Evolutionary conservation across 2,888 invertebrate species (phyloP).

Genomic region (Habrosyne pyritoides): DNA sequence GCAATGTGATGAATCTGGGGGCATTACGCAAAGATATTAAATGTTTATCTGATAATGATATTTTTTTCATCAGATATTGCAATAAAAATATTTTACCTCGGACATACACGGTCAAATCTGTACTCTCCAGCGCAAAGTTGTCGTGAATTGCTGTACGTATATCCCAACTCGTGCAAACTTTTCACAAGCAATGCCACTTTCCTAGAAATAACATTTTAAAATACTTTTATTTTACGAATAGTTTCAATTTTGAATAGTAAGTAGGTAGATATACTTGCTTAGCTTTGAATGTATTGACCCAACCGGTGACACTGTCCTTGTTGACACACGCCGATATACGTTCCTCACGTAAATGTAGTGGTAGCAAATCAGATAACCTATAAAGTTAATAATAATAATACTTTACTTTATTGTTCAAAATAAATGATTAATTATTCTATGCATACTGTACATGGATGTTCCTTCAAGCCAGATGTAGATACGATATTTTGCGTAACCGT

Average conservation of each 20-base stretch:
- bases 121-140: conserved; percentile 77
- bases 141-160: conserved; percentile 66
- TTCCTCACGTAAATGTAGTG: conserved; percentile 88
- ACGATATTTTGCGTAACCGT: neutral
- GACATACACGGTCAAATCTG: conserved; percentile 84
- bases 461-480: conserved; percentile 16
- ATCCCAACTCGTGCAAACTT: conserved; percentile 73
- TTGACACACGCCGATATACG: conserved; percentile 83
- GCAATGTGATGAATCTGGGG: conserved; percentile 79
- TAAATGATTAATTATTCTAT: conserved; percentile 13
- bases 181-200: conserved; percentile 75
- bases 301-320: conserved; percentile 87
- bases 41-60: too few species aligned
- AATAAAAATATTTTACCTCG: conserved; percentile 58
- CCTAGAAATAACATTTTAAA: conserved; percentile 39
- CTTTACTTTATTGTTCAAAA: too few species aligned
- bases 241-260: neutral
- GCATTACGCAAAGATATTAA: conserved; percentile 7
- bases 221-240: neutral
- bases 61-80: too few species aligned
- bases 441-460: neutral
- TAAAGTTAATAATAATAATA: conserved; percentile 22
- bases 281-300: conserved; percentile 90
- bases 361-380: conserved; percentile 87
- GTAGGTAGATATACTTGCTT: conserved; percentile 68